Percentiles rank a stretch among this genome's conserved stretches.
Conservation (phyloP, 2,888 invertebrate genomes). For the Allacma fusca region DNA sequence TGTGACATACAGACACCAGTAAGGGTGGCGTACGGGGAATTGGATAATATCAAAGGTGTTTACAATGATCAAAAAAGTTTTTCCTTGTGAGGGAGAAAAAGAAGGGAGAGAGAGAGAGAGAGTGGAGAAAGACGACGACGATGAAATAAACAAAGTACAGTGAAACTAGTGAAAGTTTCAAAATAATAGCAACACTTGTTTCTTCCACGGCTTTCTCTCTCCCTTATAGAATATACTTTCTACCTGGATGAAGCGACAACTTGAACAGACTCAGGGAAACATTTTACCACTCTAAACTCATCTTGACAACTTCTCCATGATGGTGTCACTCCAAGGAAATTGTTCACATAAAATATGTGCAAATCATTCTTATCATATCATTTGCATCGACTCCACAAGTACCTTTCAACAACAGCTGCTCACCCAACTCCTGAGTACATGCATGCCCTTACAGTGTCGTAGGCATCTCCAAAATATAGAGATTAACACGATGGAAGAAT, state of each 20-base stretch:
- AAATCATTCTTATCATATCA: too few species aligned
- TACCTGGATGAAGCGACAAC: background rate
- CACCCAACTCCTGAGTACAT: too few species aligned
- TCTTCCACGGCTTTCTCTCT: background rate
- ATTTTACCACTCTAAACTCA: background rate
- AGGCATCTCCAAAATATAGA: too few species aligned
- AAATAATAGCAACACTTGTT: background rate
- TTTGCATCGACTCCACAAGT: too few species aligned
- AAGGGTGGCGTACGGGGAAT: background rate
- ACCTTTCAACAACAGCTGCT: too few species aligned
- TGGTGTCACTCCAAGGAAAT: background rate
- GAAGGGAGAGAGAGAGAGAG: background rate
- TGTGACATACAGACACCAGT: background rate
- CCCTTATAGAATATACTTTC: background rate
- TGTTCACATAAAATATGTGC: too few species aligned
- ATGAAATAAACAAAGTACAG: background rate
- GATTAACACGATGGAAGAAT: too few species aligned
- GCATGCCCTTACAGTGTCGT: too few species aligned
- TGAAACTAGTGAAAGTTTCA: background rate
- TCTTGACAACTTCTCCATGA: background rate
- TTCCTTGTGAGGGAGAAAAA: background rate
- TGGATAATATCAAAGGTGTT: background rate
- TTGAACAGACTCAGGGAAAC: background rate
- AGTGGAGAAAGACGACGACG: background rate
- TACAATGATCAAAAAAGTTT: conserved; percentile 10